Conservation (phyloP, 2,888 invertebrate species). For the Cryptus armator region DNA sequence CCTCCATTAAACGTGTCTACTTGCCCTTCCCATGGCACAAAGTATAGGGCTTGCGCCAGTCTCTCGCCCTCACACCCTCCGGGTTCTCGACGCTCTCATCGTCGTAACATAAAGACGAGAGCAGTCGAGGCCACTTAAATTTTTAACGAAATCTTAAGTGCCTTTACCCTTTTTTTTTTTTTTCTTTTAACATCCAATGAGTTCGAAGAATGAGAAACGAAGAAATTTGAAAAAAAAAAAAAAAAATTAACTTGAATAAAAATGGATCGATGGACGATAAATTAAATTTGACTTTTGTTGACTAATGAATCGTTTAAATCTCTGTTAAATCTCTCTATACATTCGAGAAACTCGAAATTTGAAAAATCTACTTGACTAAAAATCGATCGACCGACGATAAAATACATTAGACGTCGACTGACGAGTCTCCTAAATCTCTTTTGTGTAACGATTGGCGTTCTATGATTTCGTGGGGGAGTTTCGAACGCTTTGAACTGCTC, state of each 20-base stretch:
- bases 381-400: too few relatives aligned
- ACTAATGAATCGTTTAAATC: background rate
- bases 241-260: background rate
- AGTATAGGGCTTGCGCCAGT: constrained; percentile 14
- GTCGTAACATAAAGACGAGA: constrained; percentile 35
- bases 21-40: constrained; percentile 24
- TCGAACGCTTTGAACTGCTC: background rate
- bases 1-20: constrained; percentile 63
- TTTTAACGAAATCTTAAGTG: constrained; percentile 54
- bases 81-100: constrained; percentile 33
- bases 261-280: background rate
- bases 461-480: background rate
- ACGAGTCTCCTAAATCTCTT: background rate
- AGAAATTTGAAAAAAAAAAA: background rate
- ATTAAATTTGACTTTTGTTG: background rate
- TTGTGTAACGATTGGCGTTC: background rate
- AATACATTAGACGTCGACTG: too few relatives aligned
- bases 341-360: too few relatives aligned
- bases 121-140: constrained; percentile 32
- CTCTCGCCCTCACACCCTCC: constrained; percentile 12
- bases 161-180: background rate
- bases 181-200: background rate
- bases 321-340: background rate
- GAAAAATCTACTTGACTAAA: too few relatives aligned
- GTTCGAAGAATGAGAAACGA: background rate